Evolutionary conservation across 2,113 vertebrate species (phyloP), one percentile per base, ranked within the genome.

Genomic region (Telmatochromis brichardi): DNA sequence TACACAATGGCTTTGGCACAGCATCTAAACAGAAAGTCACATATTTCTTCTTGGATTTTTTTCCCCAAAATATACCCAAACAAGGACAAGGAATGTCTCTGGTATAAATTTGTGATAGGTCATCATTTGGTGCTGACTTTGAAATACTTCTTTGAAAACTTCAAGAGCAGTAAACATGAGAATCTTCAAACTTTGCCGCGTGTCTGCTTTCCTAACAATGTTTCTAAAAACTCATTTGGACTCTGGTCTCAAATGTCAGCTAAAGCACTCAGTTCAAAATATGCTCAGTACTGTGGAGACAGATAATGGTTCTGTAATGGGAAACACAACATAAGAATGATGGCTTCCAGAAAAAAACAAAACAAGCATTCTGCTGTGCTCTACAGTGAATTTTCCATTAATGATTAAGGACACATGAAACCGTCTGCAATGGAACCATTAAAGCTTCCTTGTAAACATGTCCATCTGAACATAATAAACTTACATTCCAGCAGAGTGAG

Each of bases 321-420:
- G 63, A 83, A 92, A 83, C 82, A 86, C 82, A 88, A 57, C 63
- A 21, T 82, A 57, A 79, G 80, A 90, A 78, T 81, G 45, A 89
- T 88, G 86, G 83, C n/a, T 50, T 50, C 26, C 45, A 51, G 54
- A 85, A 89, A 88, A 65, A 90, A 92, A 82, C 31, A 76, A 35
- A 80, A 35, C 51, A 80, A 83, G 4, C 82, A 80, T 73, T 78
- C 79, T 78, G 57, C 28, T 1, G 82, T 42, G 81, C 91, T 86
- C 85, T 63, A 84, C 37, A 92, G 86, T 83, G 60, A 81, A 79
- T 91, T 91, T 87, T 88, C 89, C 92, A 81, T 82, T 88, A 88
- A 92, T 91, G 88, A 93, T 90, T 84, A 83, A 89, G 88, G 91
- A 91, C 54, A 89, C 82, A 45, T 89, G 81, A 92, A 87, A 92